These are phyloP conservation scores for Petrosia ficiformis DNA, from an alignment of 37 sponge, comb jelly and placozoan genomes.

Conservation along the genomic window DNA sequence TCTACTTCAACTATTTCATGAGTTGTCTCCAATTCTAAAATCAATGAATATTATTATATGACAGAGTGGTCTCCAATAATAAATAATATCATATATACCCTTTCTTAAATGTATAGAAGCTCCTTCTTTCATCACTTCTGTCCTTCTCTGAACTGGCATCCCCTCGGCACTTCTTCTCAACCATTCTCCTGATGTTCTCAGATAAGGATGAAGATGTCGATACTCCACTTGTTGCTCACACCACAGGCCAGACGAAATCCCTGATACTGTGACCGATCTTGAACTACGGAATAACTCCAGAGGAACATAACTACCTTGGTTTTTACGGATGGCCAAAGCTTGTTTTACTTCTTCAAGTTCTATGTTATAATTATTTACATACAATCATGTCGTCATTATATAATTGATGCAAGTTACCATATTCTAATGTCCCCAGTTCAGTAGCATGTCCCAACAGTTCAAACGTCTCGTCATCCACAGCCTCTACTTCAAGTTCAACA, in stretches of 20 bases:
- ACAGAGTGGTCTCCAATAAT: not conserved
- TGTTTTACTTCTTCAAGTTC: slow-evolving; percentile 38
- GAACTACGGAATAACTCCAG: slow-evolving; percentile 9
- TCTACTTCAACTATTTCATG: slow-evolving; percentile 7
- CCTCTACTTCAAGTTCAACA: not conserved
- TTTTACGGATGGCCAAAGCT: slow-evolving; percentile 5
- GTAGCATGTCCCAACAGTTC: slow-evolving; percentile 18
- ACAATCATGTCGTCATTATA: not conserved
- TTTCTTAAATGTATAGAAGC: slow-evolving; percentile 25
- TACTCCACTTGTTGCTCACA: slow-evolving; percentile 64
- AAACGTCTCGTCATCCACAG: slow-evolving; percentile 21
- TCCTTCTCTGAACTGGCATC: slow-evolving; percentile 17
- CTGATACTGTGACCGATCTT: slow-evolving; percentile 25
- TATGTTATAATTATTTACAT: not conserved
- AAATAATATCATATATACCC: slow-evolving; percentile 17
- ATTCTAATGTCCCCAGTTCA: slow-evolving; percentile 6
- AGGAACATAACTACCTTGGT: slow-evolving; percentile 25
- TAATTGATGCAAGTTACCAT: slow-evolving; percentile 19
- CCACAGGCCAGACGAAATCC: slow-evolving; percentile 35
- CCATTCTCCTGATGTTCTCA: slow-evolving; percentile 41
- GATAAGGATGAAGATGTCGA: slow-evolving; percentile 31
- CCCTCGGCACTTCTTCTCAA: slow-evolving; percentile 14
- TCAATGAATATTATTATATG: not conserved
- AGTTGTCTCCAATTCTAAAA: slow-evolving; percentile 38
- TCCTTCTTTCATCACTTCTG: slow-evolving; percentile 33